phyloP scores from a whole-genome alignment of 2,888 invertebrate genomes.

The Ophioninae sp. region DNA sequence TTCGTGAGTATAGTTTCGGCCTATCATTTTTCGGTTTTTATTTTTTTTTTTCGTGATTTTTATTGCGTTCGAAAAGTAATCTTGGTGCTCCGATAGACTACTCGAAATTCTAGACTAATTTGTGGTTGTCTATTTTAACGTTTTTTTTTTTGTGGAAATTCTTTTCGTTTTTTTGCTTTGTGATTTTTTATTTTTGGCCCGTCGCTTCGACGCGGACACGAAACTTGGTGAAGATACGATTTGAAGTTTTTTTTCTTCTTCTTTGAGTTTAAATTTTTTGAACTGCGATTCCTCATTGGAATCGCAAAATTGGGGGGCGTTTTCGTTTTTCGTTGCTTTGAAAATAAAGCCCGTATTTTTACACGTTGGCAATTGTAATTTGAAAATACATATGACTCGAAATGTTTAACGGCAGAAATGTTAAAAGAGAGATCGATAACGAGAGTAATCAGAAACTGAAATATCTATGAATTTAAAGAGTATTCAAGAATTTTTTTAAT shows the following conservation, averaged over 20 bases:
- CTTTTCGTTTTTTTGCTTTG: background rate
- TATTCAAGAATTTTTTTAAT: too few species aligned
- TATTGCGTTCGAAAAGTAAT: constrained; percentile 64
- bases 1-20: constrained; percentile 78
- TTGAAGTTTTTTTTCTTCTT: constrained; percentile 26
- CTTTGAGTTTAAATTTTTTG: background rate
- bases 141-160: background rate
- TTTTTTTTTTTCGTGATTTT: constrained; percentile 61
- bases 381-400: background rate
- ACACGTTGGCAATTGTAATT: background rate
- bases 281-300: background rate
- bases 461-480: too few species aligned
- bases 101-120: constrained; percentile 71
- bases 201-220: constrained; percentile 28
- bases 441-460: too few species aligned
- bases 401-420: too few species aligned
- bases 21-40: background rate
- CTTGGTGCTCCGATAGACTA: constrained; percentile 80
- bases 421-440: too few species aligned
- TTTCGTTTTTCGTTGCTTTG: background rate
- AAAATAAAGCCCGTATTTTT: background rate
- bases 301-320: background rate
- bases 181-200: background rate
- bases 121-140: constrained; percentile 30
- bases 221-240: constrained; percentile 22